Evolutionary conservation across 2,888 invertebrate genomes (phyloP), one percentile per base, ranked within the genome.

Genomic region (Sceliomorpha sp.): DNA sequence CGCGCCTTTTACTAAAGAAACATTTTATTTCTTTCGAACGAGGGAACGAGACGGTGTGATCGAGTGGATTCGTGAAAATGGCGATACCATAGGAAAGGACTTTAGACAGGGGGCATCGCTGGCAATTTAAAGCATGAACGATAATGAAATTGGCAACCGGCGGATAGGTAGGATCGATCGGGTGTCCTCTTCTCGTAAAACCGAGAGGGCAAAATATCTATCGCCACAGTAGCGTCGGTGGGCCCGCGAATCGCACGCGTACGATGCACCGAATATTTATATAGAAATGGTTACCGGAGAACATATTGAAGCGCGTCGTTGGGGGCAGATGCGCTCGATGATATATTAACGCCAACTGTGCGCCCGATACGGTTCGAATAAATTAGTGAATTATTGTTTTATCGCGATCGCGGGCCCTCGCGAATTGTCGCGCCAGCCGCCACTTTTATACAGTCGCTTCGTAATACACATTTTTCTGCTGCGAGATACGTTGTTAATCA

Each of bases 331-430:
- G 87, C 85, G 84, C 76, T 82, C 80, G 84, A 86, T 87, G 87
- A 87, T 87, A 87, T 87, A 87, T 87, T 87, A 87, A 87, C 86
- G 86, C 85, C 86, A 86, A 86, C 86, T 85, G 87, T 74, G 85
- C 84, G 78, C 80, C 80, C 84, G 82, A 83, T 83, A 85, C 78
- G 77, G 74, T 75, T 71, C 80, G 84, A 85, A 87, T 87, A 87
- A 87, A 87, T 87, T 85, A 85, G 83, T 84, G 83, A 86, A 86
- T 87, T 87, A 87, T 85, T 85, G 85, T 86, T 87, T 87, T 87
- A 86, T 86, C 85, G 82, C 75, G 72, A 66, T 69, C 72, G 68
- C 63, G 64, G 73, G 68, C 68, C 69, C 74, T 70, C 73, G 78
- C 78, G 76, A 77, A 77, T 80, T 74, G 77, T 76, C 78, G 75